phyloP scores from a whole-genome alignment of 1,140 invertebrate genomes.

The Ceratina australensis region DNA sequence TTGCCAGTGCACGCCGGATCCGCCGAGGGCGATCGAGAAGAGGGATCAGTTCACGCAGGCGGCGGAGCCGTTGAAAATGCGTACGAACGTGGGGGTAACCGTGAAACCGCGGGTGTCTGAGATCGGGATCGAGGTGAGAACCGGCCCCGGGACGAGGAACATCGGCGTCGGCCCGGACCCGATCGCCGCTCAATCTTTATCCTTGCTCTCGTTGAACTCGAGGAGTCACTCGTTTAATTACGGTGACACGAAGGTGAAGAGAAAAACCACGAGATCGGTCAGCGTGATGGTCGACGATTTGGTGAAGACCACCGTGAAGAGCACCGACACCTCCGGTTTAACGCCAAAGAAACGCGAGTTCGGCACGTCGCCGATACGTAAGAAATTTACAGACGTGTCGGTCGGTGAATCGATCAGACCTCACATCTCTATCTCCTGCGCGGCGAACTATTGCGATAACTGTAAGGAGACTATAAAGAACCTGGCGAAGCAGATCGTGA shows the following conservation, averaged over 20 bases:
- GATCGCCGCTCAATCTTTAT: constrained; percentile 54
- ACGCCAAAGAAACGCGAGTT: constrained; percentile 71
- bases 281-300: constrained; percentile 68
- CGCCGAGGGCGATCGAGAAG: constrained; percentile 45
- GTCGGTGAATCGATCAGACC: constrained; percentile 80
- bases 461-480: constrained; percentile 83
- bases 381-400: constrained; percentile 78
- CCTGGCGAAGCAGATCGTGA: constrained; percentile 68
- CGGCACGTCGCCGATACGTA: constrained; percentile 78
- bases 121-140: constrained; percentile 63
- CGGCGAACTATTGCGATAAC: constrained; percentile 84
- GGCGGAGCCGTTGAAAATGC: constrained; percentile 67
- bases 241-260: constrained; percentile 67
- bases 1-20: constrained; percentile 45
- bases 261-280: constrained; percentile 65
- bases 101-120: constrained; percentile 75
- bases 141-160: constrained; percentile 65
- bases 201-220: constrained; percentile 71
- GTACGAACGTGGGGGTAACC: constrained; percentile 73
- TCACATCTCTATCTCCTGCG: constrained; percentile 79
- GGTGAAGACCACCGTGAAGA: constrained; percentile 60
- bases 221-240: constrained; percentile 74
- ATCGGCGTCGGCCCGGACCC: constrained; percentile 71
- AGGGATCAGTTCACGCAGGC: constrained; percentile 74
- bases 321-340: constrained; percentile 72